Evolutionary conservation across 2,113 vertebrate species (phyloP).

Genomic region (Pachypanchax playfairii): DNA sequence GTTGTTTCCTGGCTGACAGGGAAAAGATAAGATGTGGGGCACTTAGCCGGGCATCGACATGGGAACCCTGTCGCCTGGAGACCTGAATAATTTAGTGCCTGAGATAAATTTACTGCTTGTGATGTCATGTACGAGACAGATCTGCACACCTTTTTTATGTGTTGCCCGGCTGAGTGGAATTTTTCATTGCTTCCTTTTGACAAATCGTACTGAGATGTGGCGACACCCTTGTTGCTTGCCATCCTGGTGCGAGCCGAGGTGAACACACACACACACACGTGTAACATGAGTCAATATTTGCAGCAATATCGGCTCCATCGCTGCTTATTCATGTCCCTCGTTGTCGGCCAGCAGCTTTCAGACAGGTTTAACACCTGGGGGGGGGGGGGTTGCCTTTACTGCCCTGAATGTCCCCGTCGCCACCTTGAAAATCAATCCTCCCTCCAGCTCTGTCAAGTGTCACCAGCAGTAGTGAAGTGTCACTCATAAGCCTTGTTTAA

Average conservation of each 20-base stretch:
- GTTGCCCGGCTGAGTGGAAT: conserved; percentile 12
- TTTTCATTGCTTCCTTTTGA: conserved; percentile 6
- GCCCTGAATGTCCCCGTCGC: conserved; percentile 39
- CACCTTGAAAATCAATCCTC: conserved; percentile 35
- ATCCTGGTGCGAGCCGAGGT: conserved; percentile 19
- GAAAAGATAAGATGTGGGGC: conserved; percentile 57
- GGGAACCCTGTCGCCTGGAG: conserved; percentile 46
- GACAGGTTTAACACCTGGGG: conserved; percentile 35
- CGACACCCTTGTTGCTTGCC: neutral
- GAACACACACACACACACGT: conserved; percentile 24
- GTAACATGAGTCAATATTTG: conserved; percentile 62
- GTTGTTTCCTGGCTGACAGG: conserved; percentile 36
- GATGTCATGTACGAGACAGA: conserved; percentile 35
- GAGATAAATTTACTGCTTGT: conserved; percentile 60
- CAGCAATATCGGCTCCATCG: neutral
- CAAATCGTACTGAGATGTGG: neutral
- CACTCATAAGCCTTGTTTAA: conserved; percentile 16
- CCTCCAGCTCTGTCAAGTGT: conserved; percentile 22
- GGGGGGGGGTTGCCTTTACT: conserved; percentile 6
- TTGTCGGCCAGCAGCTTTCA: conserved; percentile 4
- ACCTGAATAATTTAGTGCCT: conserved; percentile 63
- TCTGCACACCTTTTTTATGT: conserved; percentile 7
- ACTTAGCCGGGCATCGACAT: conserved; percentile 43
- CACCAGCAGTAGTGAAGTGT: conserved; percentile 8
- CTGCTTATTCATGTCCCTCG: conserved; percentile 3